Evolutionary conservation across 2,797 vertebrate genomes (phyloP).

Genomic region (Neosilurus hyrtlii): DNA sequence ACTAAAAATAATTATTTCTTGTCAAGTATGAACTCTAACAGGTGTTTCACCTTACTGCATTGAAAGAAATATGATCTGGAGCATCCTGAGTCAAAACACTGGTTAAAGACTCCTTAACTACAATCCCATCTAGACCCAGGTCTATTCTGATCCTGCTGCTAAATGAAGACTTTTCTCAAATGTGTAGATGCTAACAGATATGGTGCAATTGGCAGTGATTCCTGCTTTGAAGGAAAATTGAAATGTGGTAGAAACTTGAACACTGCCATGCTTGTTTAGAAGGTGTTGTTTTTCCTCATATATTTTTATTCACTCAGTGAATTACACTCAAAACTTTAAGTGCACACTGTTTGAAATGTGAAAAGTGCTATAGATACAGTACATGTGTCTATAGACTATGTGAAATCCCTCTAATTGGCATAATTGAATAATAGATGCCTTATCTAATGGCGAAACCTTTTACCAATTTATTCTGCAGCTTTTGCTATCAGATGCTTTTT

Average conservation of each 20-base stretch:
- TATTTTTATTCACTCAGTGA: conserved; percentile 55
- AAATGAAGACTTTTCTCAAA: conserved; percentile 16
- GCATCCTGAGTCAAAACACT: background rate
- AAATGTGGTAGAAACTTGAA: conserved; percentile 45
- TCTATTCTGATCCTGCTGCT: conserved; percentile 48
- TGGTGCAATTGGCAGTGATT: conserved; percentile 34
- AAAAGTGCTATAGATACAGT: conserved; percentile 30
- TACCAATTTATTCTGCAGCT: conserved; percentile 49
- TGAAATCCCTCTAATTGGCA: conserved; percentile 41
- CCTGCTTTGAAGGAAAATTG: conserved; percentile 36
- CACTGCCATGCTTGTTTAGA: conserved; percentile 70
- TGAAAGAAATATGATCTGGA: background rate
- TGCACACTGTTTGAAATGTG: conserved; percentile 58
- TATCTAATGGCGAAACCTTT: conserved; percentile 27
- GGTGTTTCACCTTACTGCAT: conserved; percentile 16
- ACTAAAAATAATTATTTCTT: conserved; percentile 11
- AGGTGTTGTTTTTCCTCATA: conserved; percentile 60
- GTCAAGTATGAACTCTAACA: background rate
- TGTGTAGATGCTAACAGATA: conserved; percentile 38
- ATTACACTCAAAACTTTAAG: conserved; percentile 57
- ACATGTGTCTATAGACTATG: conserved; percentile 29
- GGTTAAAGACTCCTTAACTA: background rate
- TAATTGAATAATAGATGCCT: conserved; percentile 2
- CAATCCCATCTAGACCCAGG: background rate
- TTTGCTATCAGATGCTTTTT: conserved; percentile 63